Evolutionary conservation across 2,113 vertebrate genomes (phyloP).

Genomic region (Microtus montanus): DNA sequence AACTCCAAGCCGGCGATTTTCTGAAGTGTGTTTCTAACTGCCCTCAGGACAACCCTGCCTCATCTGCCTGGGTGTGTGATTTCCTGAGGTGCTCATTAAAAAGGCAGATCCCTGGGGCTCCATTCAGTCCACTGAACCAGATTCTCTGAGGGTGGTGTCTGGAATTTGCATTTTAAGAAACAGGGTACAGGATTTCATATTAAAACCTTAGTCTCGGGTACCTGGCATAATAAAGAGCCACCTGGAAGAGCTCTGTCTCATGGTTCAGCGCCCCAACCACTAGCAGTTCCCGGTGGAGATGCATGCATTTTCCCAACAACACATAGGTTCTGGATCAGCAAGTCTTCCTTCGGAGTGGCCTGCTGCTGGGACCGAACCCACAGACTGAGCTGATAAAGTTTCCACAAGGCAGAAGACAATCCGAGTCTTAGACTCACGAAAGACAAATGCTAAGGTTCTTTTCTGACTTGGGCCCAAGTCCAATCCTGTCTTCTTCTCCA

Average conservation of each 20-base stretch:
- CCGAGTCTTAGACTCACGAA: not conserved
- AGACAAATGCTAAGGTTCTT: not conserved
- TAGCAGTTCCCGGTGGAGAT: not conserved
- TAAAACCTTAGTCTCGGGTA: slow-evolving; percentile 12
- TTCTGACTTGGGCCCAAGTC: not conserved
- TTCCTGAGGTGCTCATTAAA: slow-evolving; percentile 21
- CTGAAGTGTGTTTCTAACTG: not conserved
- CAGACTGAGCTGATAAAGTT: not conserved
- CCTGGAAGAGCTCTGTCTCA: not conserved
- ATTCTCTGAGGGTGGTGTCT: not conserved
- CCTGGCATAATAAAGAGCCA: not conserved
- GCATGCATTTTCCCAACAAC: not conserved
- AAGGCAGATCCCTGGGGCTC: not conserved
- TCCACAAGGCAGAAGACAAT: not conserved
- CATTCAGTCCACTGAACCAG: not conserved
- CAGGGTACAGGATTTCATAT: slow-evolving; percentile 23
- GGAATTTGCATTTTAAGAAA: slow-evolving; percentile 8
- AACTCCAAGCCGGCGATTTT: not conserved
- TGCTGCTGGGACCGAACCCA: not conserved
- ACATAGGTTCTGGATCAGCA: not conserved
- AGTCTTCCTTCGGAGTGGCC: not conserved
- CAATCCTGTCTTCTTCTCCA: not conserved
- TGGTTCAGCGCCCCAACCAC: not conserved
- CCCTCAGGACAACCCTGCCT: not conserved
- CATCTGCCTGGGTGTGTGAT: not conserved